phyloP scores from a whole-genome alignment of 2,113 vertebrate species.

The Carlito syrichta region DNA sequence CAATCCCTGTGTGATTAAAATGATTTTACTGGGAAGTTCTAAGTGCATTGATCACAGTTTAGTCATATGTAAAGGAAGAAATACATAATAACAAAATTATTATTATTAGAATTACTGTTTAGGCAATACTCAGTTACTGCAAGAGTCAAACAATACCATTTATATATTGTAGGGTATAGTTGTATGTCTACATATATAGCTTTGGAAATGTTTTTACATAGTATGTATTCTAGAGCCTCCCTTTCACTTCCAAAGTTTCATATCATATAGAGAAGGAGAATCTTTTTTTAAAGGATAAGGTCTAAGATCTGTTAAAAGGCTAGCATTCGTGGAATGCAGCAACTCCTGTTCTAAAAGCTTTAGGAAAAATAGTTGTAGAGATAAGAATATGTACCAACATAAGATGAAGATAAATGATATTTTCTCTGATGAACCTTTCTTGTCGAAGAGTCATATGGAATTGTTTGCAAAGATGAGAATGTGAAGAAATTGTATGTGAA shows the following conservation, averaged over 20 bases:
- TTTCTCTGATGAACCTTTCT: slow-evolving; percentile 14
- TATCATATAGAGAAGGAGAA: neutral
- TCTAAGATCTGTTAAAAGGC: neutral
- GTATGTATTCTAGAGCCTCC: neutral
- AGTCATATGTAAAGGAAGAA: neutral
- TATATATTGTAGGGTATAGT: neutral
- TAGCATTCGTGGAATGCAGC: neutral
- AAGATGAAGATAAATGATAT: neutral
- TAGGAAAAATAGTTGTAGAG: neutral
- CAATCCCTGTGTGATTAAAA: neutral
- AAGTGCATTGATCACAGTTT: neutral
- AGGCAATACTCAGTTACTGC: neutral
- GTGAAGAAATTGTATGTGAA: no score
- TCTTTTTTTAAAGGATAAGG: neutral
- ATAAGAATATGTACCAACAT: neutral
- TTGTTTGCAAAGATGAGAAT: no score
- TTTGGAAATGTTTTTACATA: neutral
- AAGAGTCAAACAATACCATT: neutral
- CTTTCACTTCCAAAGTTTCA: neutral
- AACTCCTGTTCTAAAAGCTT: neutral
- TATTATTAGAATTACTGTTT: neutral
- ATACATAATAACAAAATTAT: neutral
- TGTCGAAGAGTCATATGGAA: neutral
- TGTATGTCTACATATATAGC: neutral
- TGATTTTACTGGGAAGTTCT: slow-evolving; percentile 6